Conservation (phyloP, 2,888 invertebrate species). For the Leptinotarsa peninsularis region DNA sequence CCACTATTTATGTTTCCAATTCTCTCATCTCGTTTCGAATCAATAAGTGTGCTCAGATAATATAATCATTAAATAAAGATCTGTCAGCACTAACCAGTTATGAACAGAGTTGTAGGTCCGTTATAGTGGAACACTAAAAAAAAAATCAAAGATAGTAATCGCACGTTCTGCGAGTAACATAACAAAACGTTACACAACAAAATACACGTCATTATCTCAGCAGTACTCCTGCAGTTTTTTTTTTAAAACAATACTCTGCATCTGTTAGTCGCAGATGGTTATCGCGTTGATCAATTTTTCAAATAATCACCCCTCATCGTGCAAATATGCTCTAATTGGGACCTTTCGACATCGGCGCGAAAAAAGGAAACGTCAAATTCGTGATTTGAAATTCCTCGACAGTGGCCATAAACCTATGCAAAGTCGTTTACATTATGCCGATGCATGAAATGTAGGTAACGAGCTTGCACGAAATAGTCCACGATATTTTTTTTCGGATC, state of each 20-base stretch:
- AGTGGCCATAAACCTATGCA: constrained; percentile 44
- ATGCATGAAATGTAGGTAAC: constrained; percentile 35
- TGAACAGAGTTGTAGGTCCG: background rate
- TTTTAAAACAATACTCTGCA: background rate
- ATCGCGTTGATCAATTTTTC: constrained; percentile 4
- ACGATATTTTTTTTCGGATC: constrained; percentile 11
- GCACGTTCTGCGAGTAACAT: background rate
- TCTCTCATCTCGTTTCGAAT: no score
- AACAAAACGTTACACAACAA: background rate
- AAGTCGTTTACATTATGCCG: constrained; percentile 32
- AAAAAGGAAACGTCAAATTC: constrained; percentile 55
- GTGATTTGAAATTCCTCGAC: constrained; percentile 44
- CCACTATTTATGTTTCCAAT: no score
- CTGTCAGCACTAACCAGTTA: no score
- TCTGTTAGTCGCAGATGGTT: background rate
- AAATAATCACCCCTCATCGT: constrained; percentile 4
- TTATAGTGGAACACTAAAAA: background rate
- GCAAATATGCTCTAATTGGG: constrained; percentile 54
- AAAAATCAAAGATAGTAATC: constrained; percentile 1
- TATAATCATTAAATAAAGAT: no score
- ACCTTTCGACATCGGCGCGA: constrained; percentile 48
- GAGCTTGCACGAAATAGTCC: constrained; percentile 23
- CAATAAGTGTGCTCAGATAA: no score
- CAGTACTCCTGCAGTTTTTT: constrained; percentile 6
- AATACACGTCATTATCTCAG: background rate